phyloP scores from a whole-genome alignment of 2,797 vertebrate genomes.

The Moxostoma hubbsi region DNA sequence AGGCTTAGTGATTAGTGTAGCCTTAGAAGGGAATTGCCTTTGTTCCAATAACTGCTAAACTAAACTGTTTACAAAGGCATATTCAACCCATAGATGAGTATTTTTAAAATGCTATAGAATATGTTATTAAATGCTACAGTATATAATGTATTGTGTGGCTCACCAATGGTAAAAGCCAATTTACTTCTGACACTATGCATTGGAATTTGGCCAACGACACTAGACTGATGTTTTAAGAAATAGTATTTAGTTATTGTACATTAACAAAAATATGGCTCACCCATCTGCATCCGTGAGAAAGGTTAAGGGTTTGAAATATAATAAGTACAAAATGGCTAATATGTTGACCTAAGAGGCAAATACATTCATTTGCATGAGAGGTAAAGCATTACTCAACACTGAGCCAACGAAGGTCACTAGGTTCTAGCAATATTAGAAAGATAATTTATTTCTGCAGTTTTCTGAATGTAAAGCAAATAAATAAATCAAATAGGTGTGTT shows the following conservation, averaged over 20 bases:
- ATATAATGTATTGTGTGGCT: too few species aligned
- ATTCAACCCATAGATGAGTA: not conserved
- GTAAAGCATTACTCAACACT: conserved; percentile 10
- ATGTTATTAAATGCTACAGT: too few species aligned
- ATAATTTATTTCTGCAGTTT: conserved; percentile 37
- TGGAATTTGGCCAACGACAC: not conserved
- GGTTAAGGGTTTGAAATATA: conserved; percentile 61
- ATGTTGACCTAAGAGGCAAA: conserved; percentile 46
- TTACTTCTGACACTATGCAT: conserved; percentile 1
- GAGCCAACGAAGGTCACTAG: conserved; percentile 33
- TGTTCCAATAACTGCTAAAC: too few species aligned
- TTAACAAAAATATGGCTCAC: conserved; percentile 12
- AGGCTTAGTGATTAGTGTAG: too few species aligned
- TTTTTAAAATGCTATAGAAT: not conserved
- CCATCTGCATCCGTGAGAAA: conserved; percentile 49
- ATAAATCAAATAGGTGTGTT: conserved; percentile 57
- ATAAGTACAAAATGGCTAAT: conserved; percentile 55
- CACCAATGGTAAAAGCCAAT: conserved; percentile 3
- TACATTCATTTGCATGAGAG: conserved; percentile 45
- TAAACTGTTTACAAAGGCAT: too few species aligned
- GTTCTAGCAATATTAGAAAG: conserved; percentile 28
- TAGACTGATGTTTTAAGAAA: not conserved
- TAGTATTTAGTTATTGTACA: conserved; percentile 4
- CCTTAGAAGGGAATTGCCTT: too few species aligned
- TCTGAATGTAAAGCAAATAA: conserved; percentile 62